A percentile compares a stretch with the other conserved stretches of the same genome.
phyloP scores from a whole-genome alignment of 2,113 vertebrate species.

The Riparia riparia region DNA sequence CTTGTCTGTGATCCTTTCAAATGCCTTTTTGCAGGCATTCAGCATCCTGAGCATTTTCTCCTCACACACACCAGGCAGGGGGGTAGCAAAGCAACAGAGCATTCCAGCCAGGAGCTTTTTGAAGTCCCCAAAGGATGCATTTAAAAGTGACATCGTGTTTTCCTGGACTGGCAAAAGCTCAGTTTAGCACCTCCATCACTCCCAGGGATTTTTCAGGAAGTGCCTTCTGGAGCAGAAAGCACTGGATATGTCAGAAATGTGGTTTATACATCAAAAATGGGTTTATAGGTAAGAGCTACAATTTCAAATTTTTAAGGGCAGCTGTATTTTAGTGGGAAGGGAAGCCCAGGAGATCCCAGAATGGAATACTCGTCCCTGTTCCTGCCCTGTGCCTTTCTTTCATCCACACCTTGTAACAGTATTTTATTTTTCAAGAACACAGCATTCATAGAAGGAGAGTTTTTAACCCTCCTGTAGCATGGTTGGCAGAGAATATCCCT shows the following conservation, averaged over 20 bases:
- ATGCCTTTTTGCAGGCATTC: not conserved
- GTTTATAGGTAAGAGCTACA: not conserved
- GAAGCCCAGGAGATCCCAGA: not conserved
- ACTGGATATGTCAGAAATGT: not conserved
- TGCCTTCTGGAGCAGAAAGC: not conserved
- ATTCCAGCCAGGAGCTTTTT: not conserved
- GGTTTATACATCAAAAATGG: not conserved
- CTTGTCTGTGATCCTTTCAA: slow-evolving; percentile 28
- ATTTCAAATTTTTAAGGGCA: not conserved
- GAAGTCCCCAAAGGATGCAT: not conserved
- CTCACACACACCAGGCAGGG: rapidly evolving
- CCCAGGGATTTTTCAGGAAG: not conserved
- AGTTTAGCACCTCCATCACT: not conserved
- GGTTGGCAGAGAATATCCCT: not conserved
- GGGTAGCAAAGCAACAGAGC: not conserved
- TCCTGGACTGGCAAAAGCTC: not conserved
- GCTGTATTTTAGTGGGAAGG: not conserved
- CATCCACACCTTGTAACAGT: not conserved
- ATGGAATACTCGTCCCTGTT: not conserved
- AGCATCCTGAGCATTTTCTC: not conserved
- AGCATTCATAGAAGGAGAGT: not conserved
- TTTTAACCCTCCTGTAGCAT: not conserved
- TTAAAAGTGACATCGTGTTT: not conserved
- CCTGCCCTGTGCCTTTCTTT: not conserved
- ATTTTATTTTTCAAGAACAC: not conserved